A percentile compares a stretch with the other conserved stretches of the same genome.
These are phyloP conservation scores for Crioceris asparagi DNA, from an alignment of 2,888 invertebrate species.

Conservation along the genomic window DNA sequence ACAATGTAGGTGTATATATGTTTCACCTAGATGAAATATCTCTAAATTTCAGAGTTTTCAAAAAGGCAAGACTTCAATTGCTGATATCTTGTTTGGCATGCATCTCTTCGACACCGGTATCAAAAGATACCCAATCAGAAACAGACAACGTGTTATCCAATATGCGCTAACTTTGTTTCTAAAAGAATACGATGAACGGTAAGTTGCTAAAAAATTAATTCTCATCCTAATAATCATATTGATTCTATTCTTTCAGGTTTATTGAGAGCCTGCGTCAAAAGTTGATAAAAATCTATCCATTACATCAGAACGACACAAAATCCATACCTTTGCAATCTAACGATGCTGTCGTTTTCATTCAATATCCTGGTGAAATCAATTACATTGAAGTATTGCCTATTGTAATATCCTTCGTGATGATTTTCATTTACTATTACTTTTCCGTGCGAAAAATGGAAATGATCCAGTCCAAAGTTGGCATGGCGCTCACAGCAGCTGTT, in stretches of 20 bases:
- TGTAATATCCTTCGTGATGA: conserved; percentile 68
- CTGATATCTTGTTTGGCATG: conserved; percentile 89
- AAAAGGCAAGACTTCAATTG: conserved; percentile 71
- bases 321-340: conserved; percentile 22
- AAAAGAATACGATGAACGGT: conserved; percentile 68
- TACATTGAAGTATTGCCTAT: conserved; percentile 77
- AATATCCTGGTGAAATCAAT: conserved; percentile 84
- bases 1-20: too few relatives aligned
- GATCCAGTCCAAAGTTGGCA: conserved; percentile 72
- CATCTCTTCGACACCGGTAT: conserved; percentile 83
- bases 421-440: conserved; percentile 90
- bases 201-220: conserved; percentile 28
- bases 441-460: conserved; percentile 93
- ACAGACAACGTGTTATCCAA: conserved; percentile 74
- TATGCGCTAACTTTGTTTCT: conserved; percentile 84
- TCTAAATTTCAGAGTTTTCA: conserved; percentile 67
- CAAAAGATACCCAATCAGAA: conserved; percentile 75
- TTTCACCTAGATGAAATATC: too few relatives aligned
- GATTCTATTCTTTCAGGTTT: conserved; percentile 47
- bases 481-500: conserved; percentile 83
- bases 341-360: conserved; percentile 58
- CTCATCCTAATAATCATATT: not conserved
- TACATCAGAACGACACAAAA: conserved; percentile 44
- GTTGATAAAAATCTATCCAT: conserved; percentile 58
- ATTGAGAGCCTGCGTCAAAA: conserved; percentile 62